Evolutionary conservation across 2,113 vertebrate genomes (phyloP), one percentile per base, ranked within the genome.

Genomic region (Gavialis gangeticus): DNA sequence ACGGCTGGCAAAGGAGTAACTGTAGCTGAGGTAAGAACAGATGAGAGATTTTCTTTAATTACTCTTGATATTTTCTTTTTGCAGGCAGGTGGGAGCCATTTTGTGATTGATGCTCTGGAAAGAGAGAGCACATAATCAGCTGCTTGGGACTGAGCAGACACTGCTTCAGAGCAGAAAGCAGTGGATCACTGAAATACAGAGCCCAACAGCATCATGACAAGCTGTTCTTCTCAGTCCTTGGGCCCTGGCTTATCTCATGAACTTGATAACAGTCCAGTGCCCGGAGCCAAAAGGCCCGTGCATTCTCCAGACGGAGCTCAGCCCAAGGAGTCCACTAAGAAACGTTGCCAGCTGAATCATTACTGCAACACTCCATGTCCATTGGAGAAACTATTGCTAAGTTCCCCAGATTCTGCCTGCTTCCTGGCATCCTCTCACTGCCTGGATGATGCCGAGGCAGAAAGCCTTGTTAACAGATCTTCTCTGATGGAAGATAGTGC

Each of bases 51-150:
- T 13, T 80, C 85, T 90, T 83, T 92, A 93, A 93, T 96, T 96
- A 90, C 95, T 96, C 95, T 12, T 27, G 60, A 0, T 86, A 4
- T 55, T 85, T 4, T 93, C 79, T 96, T 94, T 81, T 82, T 97
- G 62, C 95, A 91, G 94, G 96, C 97, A 96, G 94, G 92, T 96
- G 34, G 92, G 94, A 97, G 95, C 91, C 79, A 91, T 59, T 97
- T 92, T 96, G 27, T 37, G 93, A 90, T 94, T 91, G 75, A 91
- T 94, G 83, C 89, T 78, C 90, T 30, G 83, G 57, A 93, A 87
- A 84, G 75, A 80, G 69, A 55, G 55, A 76, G 58, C 84, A 17
- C 5, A 10, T 89, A 19, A 95, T 88, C 93, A 88, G 79, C 54
- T 62, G 79, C 84, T 80, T 84, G 90, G 84, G 94, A 81, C 75